phyloP scores from a whole-genome alignment of 2,888 invertebrate genomes.

The Hesperia comma region DNA sequence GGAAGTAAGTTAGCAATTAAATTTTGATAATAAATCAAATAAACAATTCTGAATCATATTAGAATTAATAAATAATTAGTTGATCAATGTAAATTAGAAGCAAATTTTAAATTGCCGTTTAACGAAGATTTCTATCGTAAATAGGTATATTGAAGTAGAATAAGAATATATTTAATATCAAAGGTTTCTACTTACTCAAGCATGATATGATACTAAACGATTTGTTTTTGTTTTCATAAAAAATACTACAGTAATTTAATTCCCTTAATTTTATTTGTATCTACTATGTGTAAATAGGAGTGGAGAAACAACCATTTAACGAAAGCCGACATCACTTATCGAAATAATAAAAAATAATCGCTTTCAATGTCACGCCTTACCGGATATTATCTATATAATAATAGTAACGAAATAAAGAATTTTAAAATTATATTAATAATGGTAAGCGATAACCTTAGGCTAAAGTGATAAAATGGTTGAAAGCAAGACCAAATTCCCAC shows the following conservation, averaged over 20 bases:
- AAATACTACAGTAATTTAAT: background rate
- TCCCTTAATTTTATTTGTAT: background rate
- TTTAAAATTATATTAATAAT: constrained; percentile 15
- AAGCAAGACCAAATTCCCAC: constrained; percentile 22
- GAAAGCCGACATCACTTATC: constrained; percentile 3
- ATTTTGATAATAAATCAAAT: too few species aligned
- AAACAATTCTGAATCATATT: too few species aligned
- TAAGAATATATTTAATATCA: too few species aligned
- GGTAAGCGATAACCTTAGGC: constrained; percentile 15
- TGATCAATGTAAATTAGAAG: too few species aligned
- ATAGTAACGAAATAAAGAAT: constrained; percentile 11
- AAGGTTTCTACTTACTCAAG: too few species aligned
- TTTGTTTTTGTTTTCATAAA: too few species aligned
- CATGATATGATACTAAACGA: too few species aligned
- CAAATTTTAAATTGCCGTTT: too few species aligned
- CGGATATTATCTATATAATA: constrained; percentile 11
- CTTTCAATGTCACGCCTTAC: constrained; percentile 6
- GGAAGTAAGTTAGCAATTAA: too few species aligned
- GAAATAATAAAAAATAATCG: constrained; percentile 13
- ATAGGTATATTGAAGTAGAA: too few species aligned
- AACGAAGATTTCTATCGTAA: too few species aligned
- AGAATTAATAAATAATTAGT: too few species aligned
- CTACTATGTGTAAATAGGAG: background rate
- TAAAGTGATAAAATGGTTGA: constrained; percentile 21
- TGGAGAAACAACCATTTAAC: background rate